Conservation (phyloP, 1,140 invertebrate species). For the Sinonovacula constricta region DNA sequence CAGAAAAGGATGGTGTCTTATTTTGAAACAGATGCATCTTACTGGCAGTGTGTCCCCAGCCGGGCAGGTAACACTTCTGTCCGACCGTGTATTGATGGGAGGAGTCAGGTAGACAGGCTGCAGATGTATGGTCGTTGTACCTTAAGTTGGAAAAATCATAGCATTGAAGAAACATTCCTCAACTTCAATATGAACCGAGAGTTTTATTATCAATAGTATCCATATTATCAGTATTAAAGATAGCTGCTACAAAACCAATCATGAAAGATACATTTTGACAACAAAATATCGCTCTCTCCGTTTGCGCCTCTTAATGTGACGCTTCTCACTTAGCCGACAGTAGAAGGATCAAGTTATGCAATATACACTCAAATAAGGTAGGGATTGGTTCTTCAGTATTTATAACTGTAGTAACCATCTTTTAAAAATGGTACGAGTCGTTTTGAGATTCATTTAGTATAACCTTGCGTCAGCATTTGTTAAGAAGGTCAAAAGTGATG, state of each 20-base stretch:
- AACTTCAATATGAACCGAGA: not conserved
- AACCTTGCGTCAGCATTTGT: too few species aligned
- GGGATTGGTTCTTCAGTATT: not conserved
- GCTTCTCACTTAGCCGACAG: not conserved
- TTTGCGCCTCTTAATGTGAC: too few species aligned
- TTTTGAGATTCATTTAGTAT: too few species aligned
- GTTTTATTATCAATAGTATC: not conserved
- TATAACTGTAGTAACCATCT: not conserved
- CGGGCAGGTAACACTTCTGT: not conserved
- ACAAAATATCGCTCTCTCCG: not conserved
- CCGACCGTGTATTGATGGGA: slow-evolving; percentile 1
- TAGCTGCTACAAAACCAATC: not conserved
- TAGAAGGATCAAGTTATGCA: not conserved
- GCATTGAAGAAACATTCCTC: too few species aligned
- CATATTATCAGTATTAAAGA: not conserved
- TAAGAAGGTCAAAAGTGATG: too few species aligned
- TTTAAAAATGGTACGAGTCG: not conserved
- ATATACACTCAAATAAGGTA: not conserved
- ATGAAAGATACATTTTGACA: not conserved
- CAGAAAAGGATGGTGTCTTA: too few species aligned
- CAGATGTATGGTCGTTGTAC: not conserved
- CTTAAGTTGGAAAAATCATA: not conserved
- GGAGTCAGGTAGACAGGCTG: not conserved
- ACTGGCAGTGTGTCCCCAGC: not conserved
- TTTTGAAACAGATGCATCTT: too few species aligned